These are phyloP conservation scores for Noturus placidus DNA, from an alignment of 2,113 vertebrate species.

Conservation along the genomic window DNA sequence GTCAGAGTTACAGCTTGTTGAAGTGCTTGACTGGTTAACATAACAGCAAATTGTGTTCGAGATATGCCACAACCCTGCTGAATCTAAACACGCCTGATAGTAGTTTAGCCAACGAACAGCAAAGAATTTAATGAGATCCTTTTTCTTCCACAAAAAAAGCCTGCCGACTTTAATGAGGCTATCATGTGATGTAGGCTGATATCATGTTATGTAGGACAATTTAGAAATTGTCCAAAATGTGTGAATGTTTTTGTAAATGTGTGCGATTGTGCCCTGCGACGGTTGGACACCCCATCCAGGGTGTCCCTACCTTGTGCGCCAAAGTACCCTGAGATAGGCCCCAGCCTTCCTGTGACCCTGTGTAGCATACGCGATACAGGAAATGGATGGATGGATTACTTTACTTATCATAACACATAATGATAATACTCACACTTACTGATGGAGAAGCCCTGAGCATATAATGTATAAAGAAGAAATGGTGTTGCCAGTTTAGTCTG, in stretches of 20 bases:
- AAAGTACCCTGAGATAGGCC: too few relatives aligned
- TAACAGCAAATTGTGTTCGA: neutral
- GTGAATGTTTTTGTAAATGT: too few relatives aligned
- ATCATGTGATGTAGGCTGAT: too few relatives aligned
- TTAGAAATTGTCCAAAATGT: too few relatives aligned
- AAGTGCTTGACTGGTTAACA: neutral
- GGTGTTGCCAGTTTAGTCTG: neutral
- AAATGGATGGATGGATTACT: too few relatives aligned
- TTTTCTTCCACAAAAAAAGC: neutral
- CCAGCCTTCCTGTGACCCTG: too few relatives aligned
- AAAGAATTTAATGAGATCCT: neutral
- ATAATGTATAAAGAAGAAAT: neutral
- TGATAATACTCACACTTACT: neutral
- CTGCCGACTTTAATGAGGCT: neutral
- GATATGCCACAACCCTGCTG: neutral
- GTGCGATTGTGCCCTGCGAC: too few relatives aligned
- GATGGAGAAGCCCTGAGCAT: neutral
- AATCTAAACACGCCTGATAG: neutral
- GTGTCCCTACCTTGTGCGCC: too few relatives aligned
- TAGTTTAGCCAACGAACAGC: neutral
- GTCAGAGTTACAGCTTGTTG: neutral
- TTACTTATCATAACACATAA: too few relatives aligned
- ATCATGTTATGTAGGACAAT: too few relatives aligned
- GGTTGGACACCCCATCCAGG: too few relatives aligned
- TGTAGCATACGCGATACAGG: too few relatives aligned